A percentile compares a stretch with the other conserved stretches of the same genome.
These are phyloP conservation scores for Agrilus biguttatus DNA, from an alignment of 2,888 invertebrate genomes.

Conservation along the genomic window DNA sequence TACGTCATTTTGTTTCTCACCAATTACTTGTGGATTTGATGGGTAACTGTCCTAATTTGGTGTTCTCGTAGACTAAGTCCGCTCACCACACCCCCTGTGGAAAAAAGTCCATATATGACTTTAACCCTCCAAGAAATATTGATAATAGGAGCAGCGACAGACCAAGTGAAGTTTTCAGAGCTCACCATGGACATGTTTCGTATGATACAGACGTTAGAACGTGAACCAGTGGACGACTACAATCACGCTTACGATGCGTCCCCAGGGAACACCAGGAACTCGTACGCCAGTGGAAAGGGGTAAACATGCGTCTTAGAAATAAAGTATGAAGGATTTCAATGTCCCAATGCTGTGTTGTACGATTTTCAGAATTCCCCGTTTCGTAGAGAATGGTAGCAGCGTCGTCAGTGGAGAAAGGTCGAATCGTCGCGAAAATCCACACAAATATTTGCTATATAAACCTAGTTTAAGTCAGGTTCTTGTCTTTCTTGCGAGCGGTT, in stretches of 20 bases:
- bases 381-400: constrained; percentile 18
- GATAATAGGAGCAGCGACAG: constrained; percentile 83
- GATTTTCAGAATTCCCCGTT: not conserved
- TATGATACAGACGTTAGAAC: constrained; percentile 87
- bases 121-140: constrained; percentile 84
- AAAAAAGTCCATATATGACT: constrained; percentile 74
- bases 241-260: constrained; percentile 59
- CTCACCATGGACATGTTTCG: constrained; percentile 96
- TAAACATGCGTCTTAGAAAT: not conserved
- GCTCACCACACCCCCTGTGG: constrained; percentile 73
- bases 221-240: constrained; percentile 75
- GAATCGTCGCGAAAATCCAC: constrained; percentile 75
- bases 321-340: constrained; percentile 2
- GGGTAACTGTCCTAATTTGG: constrained; percentile 13
- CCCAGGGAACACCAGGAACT: constrained; percentile 52
- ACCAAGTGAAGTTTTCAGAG: constrained; percentile 94
- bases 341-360: not conserved
- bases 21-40: too few species aligned
- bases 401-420: constrained; percentile 59
- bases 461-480: constrained; percentile 88
- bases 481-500: constrained; percentile 82
- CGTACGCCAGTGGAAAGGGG: constrained; percentile 24
- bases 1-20: too few species aligned
- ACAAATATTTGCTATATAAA: constrained; percentile 91
- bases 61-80: constrained; percentile 53